Conservation (phyloP, 2,888 invertebrate species). For the Mythimna albipuncta region DNA sequence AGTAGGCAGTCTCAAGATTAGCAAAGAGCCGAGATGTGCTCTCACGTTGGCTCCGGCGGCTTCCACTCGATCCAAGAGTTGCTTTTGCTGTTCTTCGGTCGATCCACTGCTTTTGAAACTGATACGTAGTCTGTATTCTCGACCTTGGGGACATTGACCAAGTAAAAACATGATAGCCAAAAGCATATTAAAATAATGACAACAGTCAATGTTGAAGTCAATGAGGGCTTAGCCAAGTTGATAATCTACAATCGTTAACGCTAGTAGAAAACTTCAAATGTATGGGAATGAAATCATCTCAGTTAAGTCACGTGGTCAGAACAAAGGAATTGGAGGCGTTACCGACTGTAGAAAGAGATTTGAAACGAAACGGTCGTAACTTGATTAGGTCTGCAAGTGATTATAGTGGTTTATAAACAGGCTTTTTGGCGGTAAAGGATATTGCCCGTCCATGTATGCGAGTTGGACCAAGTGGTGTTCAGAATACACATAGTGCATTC, state of each 20-base stretch:
- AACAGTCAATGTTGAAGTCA: not conserved
- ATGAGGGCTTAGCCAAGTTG: too few species aligned
- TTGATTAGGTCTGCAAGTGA: not conserved
- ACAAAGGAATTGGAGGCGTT: too few species aligned
- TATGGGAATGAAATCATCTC: too few species aligned
- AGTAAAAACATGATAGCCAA: not conserved
- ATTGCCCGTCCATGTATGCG: too few species aligned
- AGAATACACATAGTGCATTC: too few species aligned
- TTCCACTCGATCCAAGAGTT: slow-evolving; percentile 66
- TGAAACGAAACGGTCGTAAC: too few species aligned
- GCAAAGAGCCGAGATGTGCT: slow-evolving; percentile 79
- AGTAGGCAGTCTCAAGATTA: slow-evolving; percentile 79
- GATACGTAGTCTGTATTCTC: slow-evolving; percentile 78
- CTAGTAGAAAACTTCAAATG: too few species aligned
- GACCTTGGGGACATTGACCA: slow-evolving; percentile 61
- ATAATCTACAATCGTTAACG: too few species aligned
- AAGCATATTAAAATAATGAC: not conserved
- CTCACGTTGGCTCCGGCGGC: slow-evolving; percentile 76
- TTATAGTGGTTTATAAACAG: not conserved
- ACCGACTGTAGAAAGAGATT: too few species aligned
- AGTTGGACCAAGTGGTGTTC: too few species aligned
- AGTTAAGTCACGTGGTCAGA: too few species aligned
- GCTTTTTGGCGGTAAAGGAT: not conserved
- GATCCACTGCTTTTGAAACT: slow-evolving; percentile 60
- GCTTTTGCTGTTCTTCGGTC: slow-evolving; percentile 36